Evolutionary conservation across 1,140 invertebrate species (phyloP), one percentile per base, ranked within the genome.

Genomic region (Bombus ignitus): DNA sequence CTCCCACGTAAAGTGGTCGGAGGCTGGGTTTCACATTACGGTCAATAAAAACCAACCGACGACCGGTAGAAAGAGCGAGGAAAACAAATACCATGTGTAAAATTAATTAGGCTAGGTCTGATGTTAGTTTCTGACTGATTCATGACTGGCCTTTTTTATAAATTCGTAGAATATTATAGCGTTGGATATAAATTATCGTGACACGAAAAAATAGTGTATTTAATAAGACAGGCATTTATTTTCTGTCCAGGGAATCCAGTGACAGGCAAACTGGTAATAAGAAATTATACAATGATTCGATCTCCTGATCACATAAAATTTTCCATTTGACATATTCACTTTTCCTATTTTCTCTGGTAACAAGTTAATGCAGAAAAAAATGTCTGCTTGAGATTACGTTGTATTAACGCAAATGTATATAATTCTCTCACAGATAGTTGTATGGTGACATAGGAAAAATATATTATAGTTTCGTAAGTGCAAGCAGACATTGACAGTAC

Each of bases 11-110:
- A 90, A 88, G 86, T 90, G 80, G 88, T 57, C 78, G 87, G 85
- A 75, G 71, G 71, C 91, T 90, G 92, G 81, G 90, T 92, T 92
- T 93, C 91, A 75, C 91, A 91, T 92, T 92, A 92, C 90, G 84
- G 76, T 87, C 77, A 88, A 90, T 92, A 93, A 93, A 93, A 93
- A 93, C 86, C 84, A 71, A 76, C 44, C 66, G 79, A 75, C 66
- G 37, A 79, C 70, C 35, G 75, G 44, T 80, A 59, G 37, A 68
- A 44, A 62, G 65, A 66, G 47, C 70, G 32, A 78, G 71, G 75
- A 77, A 88, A 90, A 91, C 66, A 88, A 87, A 88, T 89, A 89
- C 42, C 90, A 92, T 91, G 88, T 91, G 91, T 70, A 89, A 88
- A 90, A 92, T 73, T 92, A 92, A 92, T 92, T 92, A 92, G 84